These are phyloP conservation scores for Theristicus caerulescens DNA, from an alignment of 2,113 vertebrate genomes.

Conservation along the genomic window DNA sequence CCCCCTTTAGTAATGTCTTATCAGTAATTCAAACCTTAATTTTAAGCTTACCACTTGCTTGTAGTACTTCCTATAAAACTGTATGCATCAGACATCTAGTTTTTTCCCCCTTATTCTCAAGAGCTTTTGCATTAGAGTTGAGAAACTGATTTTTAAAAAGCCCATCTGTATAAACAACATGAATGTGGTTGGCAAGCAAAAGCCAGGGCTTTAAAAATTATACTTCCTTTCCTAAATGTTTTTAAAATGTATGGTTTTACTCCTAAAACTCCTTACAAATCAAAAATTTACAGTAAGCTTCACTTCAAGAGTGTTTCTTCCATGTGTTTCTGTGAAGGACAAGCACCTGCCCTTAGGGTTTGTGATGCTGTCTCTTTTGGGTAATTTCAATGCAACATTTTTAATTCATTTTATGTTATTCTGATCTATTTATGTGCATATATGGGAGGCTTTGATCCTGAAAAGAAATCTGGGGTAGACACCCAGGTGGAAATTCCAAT, in stretches of 20 bases:
- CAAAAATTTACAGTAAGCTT: not conserved
- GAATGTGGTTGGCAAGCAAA: conserved; percentile 1
- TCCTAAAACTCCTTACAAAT: not conserved
- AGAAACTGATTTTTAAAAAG: not conserved
- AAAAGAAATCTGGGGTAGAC: not conserved
- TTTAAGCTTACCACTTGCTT: not conserved
- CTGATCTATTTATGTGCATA: not conserved
- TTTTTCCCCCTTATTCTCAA: not conserved
- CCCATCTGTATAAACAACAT: conserved; percentile 48
- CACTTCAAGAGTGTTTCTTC: not conserved
- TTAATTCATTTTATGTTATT: not conserved
- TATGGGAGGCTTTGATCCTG: not conserved
- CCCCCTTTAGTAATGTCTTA: not conserved
- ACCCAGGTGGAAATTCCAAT: not conserved
- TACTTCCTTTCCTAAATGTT: not conserved
- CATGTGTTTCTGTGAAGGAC: not conserved
- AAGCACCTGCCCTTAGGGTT: not conserved
- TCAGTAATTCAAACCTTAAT: not conserved
- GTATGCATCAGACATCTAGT: not conserved
- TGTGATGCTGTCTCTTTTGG: not conserved
- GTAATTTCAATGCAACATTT: not conserved
- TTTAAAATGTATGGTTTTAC: not conserved
- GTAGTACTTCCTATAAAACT: conserved; percentile 2
- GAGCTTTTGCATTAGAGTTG: not conserved
- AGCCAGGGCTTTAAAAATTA: not conserved